Evolutionary conservation across 1,140 invertebrate species (phyloP).

Genomic region (Diprion similis): DNA sequence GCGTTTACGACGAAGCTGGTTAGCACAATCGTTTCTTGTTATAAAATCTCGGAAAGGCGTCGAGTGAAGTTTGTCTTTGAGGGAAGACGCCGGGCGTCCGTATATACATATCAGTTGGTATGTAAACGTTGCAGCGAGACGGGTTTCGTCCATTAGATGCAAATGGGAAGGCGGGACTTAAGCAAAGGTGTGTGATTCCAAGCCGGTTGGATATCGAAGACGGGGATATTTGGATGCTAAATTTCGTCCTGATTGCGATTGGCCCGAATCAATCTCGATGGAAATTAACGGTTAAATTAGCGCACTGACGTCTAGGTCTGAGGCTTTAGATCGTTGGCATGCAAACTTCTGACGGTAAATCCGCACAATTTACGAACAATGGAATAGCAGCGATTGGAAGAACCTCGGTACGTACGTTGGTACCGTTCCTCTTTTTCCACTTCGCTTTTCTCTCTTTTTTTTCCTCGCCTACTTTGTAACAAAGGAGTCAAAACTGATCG

Average conservation of each 20-base stretch:
- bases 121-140: neutral
- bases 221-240: neutral
- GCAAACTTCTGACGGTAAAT: no score
- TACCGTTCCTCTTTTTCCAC: no score
- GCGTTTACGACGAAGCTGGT: no score
- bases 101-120: neutral
- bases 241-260: constrained; percentile 61
- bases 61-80: no score
- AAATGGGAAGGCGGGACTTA: neutral
- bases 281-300: constrained; percentile 49
- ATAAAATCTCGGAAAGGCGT: no score
- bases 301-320: neutral
- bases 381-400: no score
- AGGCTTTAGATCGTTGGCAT: neutral
- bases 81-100: neutral
- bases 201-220: neutral
- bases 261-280: constrained; percentile 62
- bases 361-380: no score
- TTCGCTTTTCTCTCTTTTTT: no score
- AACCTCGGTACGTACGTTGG: no score
- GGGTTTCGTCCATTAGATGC: neutral
- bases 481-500: neutral
- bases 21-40: no score
- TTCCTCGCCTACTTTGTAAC: no score
- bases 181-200: neutral